Conservation (phyloP, 2,797 vertebrate genomes). For the Pseudocheirus occidentalis region DNA sequence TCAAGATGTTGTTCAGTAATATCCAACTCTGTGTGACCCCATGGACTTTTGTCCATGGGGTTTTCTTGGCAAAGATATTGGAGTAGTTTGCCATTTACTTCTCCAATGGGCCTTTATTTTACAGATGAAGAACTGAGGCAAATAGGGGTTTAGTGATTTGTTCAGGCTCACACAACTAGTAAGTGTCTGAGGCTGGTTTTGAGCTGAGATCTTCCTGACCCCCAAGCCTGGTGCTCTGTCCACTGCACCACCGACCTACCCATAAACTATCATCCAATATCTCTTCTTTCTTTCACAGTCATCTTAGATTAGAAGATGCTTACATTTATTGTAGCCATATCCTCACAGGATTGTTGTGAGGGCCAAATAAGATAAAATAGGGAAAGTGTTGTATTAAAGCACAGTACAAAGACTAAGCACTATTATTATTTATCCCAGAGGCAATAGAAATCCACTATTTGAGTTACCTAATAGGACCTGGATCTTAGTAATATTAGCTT, state of each 20-base stretch:
- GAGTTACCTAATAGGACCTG: not conserved
- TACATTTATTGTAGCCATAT: not conserved
- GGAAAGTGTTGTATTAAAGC: not conserved
- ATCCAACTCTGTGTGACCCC: not conserved
- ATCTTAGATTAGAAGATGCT: not conserved
- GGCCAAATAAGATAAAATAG: not conserved
- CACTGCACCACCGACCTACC: not conserved
- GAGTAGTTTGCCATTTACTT: not conserved
- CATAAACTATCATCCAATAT: not conserved
- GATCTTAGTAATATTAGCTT: not conserved
- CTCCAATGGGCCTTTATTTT: not conserved
- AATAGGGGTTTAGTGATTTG: not conserved
- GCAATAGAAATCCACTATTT: not conserved
- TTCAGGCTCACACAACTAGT: not conserved
- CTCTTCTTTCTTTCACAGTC: not conserved
- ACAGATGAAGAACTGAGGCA: not conserved
- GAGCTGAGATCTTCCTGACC: not conserved
- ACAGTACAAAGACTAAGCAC: not conserved
- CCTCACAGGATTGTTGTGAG: not conserved
- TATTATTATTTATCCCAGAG: not conserved
- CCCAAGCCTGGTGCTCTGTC: not conserved
- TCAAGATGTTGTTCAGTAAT: not conserved
- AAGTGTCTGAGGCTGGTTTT: not conserved
- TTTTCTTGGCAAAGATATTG: not conserved
- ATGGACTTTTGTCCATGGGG: not conserved